A percentile compares a stretch with the other conserved stretches of the same genome.
These are phyloP conservation scores for Onthophagus taurus DNA, from an alignment of 1,140 invertebrate genomes.

Conservation along the genomic window DNA sequence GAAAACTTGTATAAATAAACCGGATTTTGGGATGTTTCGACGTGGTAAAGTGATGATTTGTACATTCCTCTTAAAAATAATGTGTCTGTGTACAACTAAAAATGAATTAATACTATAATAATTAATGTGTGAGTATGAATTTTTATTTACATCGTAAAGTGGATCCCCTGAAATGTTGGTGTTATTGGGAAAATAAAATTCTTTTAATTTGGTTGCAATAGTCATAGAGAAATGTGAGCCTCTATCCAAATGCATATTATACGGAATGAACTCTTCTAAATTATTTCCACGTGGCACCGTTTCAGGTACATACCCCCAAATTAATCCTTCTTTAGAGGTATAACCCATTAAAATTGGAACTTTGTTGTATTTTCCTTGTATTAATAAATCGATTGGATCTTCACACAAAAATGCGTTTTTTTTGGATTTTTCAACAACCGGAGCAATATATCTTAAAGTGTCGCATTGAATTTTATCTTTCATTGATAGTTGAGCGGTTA, in stretches of 20 bases:
- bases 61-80: slow-evolving; percentile 7
- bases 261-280: slow-evolving; percentile 40
- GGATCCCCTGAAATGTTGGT: slow-evolving; percentile 13
- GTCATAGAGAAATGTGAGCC: slow-evolving; percentile 36
- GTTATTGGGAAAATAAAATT: slow-evolving; percentile 39
- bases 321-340: slow-evolving; percentile 34
- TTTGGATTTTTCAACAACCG: slow-evolving; percentile 37
- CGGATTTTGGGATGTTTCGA: background rate
- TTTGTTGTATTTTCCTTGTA: slow-evolving; percentile 36
- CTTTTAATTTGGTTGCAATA: slow-evolving; percentile 38
- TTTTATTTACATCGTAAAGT: background rate
- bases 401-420: slow-evolving; percentile 30
- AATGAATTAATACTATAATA: slow-evolving; percentile 9
- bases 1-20: slow-evolving; percentile 12
- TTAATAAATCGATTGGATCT: slow-evolving; percentile 35
- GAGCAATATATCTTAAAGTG: slow-evolving; percentile 30
- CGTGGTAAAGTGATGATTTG: background rate
- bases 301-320: background rate
- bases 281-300: slow-evolving; percentile 35
- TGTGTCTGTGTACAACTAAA: slow-evolving; percentile 5
- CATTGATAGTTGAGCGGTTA: background rate
- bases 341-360: slow-evolving; percentile 39
- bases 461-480: background rate
- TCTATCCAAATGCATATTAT: slow-evolving; percentile 37
- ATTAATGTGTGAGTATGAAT: background rate